phyloP scores from a whole-genome alignment of 2,113 vertebrate genomes.

The Aspiorhynchus laticeps region DNA sequence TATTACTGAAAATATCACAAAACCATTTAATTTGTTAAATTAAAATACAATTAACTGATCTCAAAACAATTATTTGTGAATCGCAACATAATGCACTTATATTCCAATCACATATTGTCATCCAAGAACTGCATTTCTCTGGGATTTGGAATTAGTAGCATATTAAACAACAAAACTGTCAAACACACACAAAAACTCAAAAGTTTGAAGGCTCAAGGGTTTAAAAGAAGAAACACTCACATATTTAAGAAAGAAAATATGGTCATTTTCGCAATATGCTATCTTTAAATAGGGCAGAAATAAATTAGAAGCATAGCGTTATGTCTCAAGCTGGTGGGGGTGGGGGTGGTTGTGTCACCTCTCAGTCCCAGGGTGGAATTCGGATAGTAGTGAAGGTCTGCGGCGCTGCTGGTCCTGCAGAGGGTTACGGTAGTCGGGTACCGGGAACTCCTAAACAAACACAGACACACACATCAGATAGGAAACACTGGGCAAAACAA shows the following conservation, averaged over 20 bases:
- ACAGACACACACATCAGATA: constrained; percentile 30
- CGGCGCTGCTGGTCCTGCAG: constrained; percentile 90
- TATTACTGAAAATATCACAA: not conserved
- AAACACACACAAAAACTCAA: not conserved
- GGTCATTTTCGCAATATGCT: too few species aligned
- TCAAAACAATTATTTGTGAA: not conserved
- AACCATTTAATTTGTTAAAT: not conserved
- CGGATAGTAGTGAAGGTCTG: constrained; percentile 92
- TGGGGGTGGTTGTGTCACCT: constrained; percentile 73
- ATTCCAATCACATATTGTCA: not conserved
- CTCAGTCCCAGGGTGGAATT: constrained; percentile 94
- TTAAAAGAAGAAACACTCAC: not conserved
- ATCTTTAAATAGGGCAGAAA: not conserved
- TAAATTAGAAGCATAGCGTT: not conserved
- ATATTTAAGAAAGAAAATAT: not conserved
- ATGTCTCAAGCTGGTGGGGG: not conserved
- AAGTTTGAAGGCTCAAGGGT: not conserved
- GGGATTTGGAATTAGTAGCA: not conserved
- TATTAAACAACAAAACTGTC: not conserved
- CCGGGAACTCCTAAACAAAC: constrained; percentile 85
- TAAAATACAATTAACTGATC: not conserved
- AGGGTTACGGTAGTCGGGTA: constrained; percentile 92
- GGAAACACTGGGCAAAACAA: constrained; percentile 11
- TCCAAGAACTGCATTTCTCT: not conserved
- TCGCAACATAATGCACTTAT: not conserved